These are phyloP conservation scores for Percina caprodes DNA, from an alignment of 2,113 vertebrate genomes.

Conservation along the genomic window DNA sequence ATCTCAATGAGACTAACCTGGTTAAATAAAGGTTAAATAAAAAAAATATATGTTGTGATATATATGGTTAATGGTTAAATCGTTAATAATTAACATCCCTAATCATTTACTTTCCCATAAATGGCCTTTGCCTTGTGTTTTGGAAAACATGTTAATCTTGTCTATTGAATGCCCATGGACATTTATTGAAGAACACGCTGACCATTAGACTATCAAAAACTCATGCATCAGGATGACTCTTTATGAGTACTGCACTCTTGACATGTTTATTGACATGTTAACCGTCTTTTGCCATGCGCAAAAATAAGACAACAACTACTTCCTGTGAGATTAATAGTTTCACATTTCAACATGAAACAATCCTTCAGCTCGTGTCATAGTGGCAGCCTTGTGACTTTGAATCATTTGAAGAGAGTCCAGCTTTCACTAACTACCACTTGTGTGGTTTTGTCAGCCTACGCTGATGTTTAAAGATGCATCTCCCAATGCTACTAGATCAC, in stretches of 20 bases:
- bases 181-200: constrained; percentile 24
- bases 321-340: constrained; percentile 28
- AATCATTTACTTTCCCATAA: not conserved
- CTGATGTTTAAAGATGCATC: constrained; percentile 41
- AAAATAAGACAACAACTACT: not conserved
- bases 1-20: too few species aligned
- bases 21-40: too few species aligned
- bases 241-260: constrained; percentile 6
- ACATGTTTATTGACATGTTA: constrained; percentile 37
- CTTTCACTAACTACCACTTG: constrained; percentile 27
- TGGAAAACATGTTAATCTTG: constrained; percentile 20
- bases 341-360: not conserved
- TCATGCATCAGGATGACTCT: constrained; percentile 5
- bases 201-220: constrained; percentile 28
- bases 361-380: not conserved
- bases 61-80: too few species aligned
- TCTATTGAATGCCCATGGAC: not conserved
- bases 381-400: constrained; percentile 33
- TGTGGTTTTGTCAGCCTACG: constrained; percentile 10
- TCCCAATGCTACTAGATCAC: constrained; percentile 26
- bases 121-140: constrained; percentile 1
- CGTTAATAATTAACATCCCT: too few species aligned
- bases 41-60: too few species aligned
- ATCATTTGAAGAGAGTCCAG: constrained; percentile 6
- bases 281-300: not conserved